phyloP scores from a whole-genome alignment of 1,140 invertebrate genomes.

The Lepidurus arcticus region DNA sequence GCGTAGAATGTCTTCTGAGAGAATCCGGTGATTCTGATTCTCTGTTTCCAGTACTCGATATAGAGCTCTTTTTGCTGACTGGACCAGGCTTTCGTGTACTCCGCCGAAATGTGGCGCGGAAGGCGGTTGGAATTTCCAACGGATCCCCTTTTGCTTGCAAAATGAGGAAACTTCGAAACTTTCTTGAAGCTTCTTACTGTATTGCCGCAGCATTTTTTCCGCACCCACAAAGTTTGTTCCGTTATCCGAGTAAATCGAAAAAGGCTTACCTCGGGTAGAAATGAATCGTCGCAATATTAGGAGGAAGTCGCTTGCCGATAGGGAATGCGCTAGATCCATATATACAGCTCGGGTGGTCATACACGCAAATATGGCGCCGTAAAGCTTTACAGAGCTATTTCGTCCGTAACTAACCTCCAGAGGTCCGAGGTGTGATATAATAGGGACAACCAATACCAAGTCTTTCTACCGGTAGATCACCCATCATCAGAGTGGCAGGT shows the following conservation, averaged over 20 bases:
- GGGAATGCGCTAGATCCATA: conserved; percentile 41
- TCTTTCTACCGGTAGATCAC: too few relatives aligned
- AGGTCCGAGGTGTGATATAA: too few relatives aligned
- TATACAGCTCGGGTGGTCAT: conserved; percentile 32
- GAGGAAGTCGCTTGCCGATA: conserved; percentile 44
- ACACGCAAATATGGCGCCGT: not conserved
- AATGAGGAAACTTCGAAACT: not conserved
- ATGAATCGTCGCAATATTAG: conserved; percentile 44
- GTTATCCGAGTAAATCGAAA: conserved; percentile 42
- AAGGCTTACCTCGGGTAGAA: conserved; percentile 41
- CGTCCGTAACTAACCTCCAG: too few relatives aligned
- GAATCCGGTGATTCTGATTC: not conserved
- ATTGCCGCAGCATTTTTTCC: conserved; percentile 33
- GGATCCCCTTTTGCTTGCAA: conserved; percentile 36
- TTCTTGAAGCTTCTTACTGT: not conserved
- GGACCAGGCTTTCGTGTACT: conserved; percentile 45
- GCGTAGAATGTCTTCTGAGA: not conserved
- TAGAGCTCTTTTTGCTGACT: conserved; percentile 33
- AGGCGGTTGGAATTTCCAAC: conserved; percentile 47
- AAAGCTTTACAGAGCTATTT: too few relatives aligned
- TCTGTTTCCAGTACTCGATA: conserved; percentile 2
- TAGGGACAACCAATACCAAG: too few relatives aligned
- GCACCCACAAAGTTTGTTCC: conserved; percentile 45
- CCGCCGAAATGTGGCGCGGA: conserved; percentile 46
- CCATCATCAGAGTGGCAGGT: too few relatives aligned